These are phyloP conservation scores for Mus minutoides DNA, from an alignment of 2,797 vertebrate genomes.

Conservation along the genomic window DNA sequence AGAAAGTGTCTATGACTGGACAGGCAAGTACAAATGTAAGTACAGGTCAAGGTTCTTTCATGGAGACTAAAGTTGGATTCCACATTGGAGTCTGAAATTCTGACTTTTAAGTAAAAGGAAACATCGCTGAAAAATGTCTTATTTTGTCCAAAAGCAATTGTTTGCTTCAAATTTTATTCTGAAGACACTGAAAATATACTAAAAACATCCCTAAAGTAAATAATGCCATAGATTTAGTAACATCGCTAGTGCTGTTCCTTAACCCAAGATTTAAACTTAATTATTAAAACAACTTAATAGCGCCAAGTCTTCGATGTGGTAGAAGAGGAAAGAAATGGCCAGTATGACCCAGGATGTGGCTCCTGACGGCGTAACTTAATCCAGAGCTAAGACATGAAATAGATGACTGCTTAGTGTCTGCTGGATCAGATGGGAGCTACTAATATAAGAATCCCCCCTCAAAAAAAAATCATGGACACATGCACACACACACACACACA, in stretches of 20 bases:
- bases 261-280: slow-evolving; percentile 35
- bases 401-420: background rate
- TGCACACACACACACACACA: accelerated
- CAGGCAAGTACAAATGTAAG: background rate
- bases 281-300: slow-evolving; percentile 43
- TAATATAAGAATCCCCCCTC: background rate
- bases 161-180: slow-evolving; percentile 49
- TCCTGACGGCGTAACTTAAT: background rate
- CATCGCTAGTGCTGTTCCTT: slow-evolving; percentile 19
- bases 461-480: background rate
- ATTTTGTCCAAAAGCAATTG: slow-evolving; percentile 41
- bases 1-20: background rate
- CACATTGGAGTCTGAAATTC: slow-evolving; percentile 38
- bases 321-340: background rate
- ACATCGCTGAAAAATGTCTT: background rate
- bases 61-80: slow-evolving; percentile 3
- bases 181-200: slow-evolving; percentile 26
- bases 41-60: background rate
- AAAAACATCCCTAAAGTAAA: slow-evolving; percentile 48
- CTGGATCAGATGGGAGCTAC: background rate
- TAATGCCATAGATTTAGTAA: slow-evolving; percentile 13
- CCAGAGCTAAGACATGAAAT: background rate
- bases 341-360: background rate
- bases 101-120: slow-evolving; percentile 20
- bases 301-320: background rate